Base-by-base conservation (phyloP, 2,113 vertebrate species). In the Pygoscelis adeliae region DNA sequence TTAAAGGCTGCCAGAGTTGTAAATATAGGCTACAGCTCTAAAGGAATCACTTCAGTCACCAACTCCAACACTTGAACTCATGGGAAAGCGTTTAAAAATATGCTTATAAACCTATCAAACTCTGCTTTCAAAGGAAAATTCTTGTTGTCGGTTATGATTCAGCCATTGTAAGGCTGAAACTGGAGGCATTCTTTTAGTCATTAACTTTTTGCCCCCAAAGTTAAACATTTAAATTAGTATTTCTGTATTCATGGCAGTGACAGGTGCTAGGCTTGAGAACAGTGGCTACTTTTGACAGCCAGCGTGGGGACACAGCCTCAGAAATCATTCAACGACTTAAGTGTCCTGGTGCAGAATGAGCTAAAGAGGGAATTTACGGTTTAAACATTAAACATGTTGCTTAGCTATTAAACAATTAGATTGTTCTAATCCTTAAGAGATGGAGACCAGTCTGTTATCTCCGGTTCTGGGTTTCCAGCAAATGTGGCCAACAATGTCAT, bases 381-480 rank as follows among this genome's bases (percentile, higher is more conserved):
- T 97, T 97, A 97, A 97, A 94, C 42, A 96, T 97, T 96, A 97
- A 96, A 88, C 93, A 47, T 26, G 84, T 85, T 93, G 96, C 71
- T 97, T 95, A 97, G 78, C 59, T 90, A 96, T 97, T 97, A 97
- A 97, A 66, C 95, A 97, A 80, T 85, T 87, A 88, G 38, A 53
- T 80, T 85, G 73, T 85, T 94, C 50, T 70, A 62, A 91, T 71
- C 79, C 89, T 87, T 83, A 80, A 70, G 78, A 81, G 49, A 85
- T 74, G 81, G 74, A 93, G 66, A 82, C 10, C 22, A 50, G 23
- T 18, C 29, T 90, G 73, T 70, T 32, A 77, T 63, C 40, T 70
- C 4, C 0, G 9, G 30, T 90, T 73, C 67, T 63, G 58, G 29
- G 27, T 70, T 85, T 95, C 27, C 42, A 76, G 70, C 8, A 73